Evolutionary conservation across 2,113 vertebrate species (phyloP).

Genomic region (Struthio camelus): DNA sequence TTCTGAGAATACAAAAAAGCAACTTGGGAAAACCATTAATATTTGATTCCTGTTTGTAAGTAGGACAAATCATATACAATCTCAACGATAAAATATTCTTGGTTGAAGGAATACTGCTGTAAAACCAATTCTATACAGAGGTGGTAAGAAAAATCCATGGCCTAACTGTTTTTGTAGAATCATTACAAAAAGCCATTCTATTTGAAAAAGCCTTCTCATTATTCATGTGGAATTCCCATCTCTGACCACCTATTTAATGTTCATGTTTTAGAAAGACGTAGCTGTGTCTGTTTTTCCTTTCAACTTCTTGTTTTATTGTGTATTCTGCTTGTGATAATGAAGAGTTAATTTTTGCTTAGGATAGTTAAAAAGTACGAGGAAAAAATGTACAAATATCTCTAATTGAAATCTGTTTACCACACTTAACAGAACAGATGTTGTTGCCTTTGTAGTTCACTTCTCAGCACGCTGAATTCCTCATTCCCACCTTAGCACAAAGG

Average conservation of each 20-base stretch:
- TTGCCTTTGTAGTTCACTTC: neutral
- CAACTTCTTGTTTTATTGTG: neutral
- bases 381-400: neutral
- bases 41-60: neutral
- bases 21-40: fast-evolving
- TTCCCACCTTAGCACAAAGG: neutral
- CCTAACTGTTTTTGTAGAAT: neutral
- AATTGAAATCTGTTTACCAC: neutral
- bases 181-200: neutral
- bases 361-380: neutral
- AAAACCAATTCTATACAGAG: neutral
- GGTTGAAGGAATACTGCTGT: neutral
- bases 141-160: neutral
- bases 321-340: neutral
- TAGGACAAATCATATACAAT: neutral
- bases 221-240: neutral
- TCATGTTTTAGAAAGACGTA: neutral
- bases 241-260: neutral
- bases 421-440: neutral
- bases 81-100: neutral
- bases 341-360: neutral
- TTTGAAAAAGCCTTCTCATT: neutral
- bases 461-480: neutral
- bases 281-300: neutral
- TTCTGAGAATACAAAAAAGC: neutral